Base-by-base conservation (phyloP, 1,140 invertebrate species). In the Lasioglossum baleicum region DNA sequence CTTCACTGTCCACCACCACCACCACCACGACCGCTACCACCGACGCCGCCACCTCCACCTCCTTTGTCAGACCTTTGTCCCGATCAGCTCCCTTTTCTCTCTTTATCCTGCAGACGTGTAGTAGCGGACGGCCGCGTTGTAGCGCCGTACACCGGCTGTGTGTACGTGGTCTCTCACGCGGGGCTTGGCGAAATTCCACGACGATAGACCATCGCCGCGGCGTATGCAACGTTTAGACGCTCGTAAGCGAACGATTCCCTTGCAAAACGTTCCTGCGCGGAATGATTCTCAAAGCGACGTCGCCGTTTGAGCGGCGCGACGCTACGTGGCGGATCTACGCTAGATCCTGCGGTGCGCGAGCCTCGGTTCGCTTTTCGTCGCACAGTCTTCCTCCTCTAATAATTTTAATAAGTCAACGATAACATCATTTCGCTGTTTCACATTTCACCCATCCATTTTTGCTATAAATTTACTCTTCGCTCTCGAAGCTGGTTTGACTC, bases 61-160 rank as follows among this genome's bases (percentile, higher is more conserved):
- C 70, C 84, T 89, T 86, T 85, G 87, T 90, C 86, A 87, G 84
- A 86, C 82, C 86, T 86, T 86, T 88, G 82, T 87, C 86, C 85
- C 75, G 80, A 84, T 79, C 69, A 65, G 78, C 70, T 84, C 63
- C 77, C 79, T 83, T 86, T 83, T 81, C 77, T 86, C 81, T 84
- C 83, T 88, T 88, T 82, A 85, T 80, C 68, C n/a, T 48, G 35
- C 35, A 68, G 72, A 81, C 66, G 64, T 63, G 66, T 65, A 73
- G 82, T 66, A 65, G 77, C 44, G 44, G 48, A 56, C 83, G 67
- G 48, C 53, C 68, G 74, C 64, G 66, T 66, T 65, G 83, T 58
- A 72, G 51, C 60, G 72, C 56, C 22, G 68, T 70, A 68, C 26
- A 72, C 56, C 56, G 60, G 13, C 48, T 6, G 7, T 69, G 7